Percentiles rank a stretch among this genome's conserved stretches.
phyloP scores from a whole-genome alignment of 30 jellyfish, hydroid and myxozoan species.

The Mastigias papua region DNA sequence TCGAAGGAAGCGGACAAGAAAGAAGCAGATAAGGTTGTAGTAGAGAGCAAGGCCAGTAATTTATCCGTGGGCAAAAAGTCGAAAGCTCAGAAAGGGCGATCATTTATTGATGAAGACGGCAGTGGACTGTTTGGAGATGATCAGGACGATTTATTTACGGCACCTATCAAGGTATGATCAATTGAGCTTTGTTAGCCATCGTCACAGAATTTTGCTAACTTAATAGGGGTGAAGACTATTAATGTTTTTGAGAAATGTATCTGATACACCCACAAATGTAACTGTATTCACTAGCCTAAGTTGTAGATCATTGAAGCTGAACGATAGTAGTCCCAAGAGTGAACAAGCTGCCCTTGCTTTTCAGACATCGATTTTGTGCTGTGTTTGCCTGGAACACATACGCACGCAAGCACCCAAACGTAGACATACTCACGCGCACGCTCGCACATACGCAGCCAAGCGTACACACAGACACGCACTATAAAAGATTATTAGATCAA shows the following conservation, averaged over 20 bases:
- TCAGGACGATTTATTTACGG: constrained; percentile 63
- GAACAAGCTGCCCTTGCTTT: no score
- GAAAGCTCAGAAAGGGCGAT: constrained; percentile 42
- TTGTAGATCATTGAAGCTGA: no score
- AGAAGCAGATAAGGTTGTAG: not conserved
- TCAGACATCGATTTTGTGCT: no score
- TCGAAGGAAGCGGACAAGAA: constrained; percentile 14
- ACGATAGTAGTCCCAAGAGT: no score
- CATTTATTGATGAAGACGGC: constrained; percentile 59
- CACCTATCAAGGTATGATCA: constrained; percentile 29
- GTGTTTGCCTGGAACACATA: not conserved
- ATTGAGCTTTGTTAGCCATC: no score
- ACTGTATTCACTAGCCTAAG: no score
- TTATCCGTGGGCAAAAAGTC: constrained; percentile 24
- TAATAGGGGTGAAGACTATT: no score
- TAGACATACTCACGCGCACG: not conserved
- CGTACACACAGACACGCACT: not conserved
- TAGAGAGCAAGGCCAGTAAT: constrained; percentile 7
- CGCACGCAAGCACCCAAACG: not conserved
- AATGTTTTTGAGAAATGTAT: no score
- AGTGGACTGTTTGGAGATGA: constrained; percentile 79
- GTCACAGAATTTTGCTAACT: not conserved
- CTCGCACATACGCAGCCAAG: not conserved
- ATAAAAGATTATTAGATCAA: no score
- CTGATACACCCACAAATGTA: no score